Evolutionary conservation across 2,113 vertebrate species (phyloP), one percentile per base, ranked within the genome.

Genomic region (Channa argus): DNA sequence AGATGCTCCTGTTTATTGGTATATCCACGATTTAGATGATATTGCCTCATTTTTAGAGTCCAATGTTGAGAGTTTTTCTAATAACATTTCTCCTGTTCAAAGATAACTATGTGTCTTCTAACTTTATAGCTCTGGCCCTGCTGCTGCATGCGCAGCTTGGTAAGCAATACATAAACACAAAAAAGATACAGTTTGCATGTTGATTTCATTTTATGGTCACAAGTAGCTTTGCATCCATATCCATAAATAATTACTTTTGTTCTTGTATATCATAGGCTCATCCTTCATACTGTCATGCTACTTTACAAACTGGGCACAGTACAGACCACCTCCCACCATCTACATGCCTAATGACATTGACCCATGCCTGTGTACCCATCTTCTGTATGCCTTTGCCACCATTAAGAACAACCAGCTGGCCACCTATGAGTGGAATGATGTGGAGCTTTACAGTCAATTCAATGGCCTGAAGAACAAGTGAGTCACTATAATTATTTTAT

Each of bases 271-370:
- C 41, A 63, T 62, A 94, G 93, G 86, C 41, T 92, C 88, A 66
- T 86, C 86, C 69, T 92, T 79, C 68, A 94, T 91, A 24, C 78
- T 93, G 62, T 85, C 89, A 54, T 93, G 90, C 74, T 93, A 93
- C 80, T 91, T 93, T 71, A 92, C 88, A n/a, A 93, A 89, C 63
- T 94, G 92, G 88, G 84, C 78, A 0, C 86, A 94, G 75, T 90
- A 91, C 74, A 82, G 89, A 69, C 67, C 76, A 44, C 78, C 60
- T 34, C 81, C 84, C 10, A 87, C 86, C 49, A 87, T 79, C 15
- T 92, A 81, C 46, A 86, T 84, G 49, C 87, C 84, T 45, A 77
- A 44, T 36, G 76, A 92, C 46, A 80, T 89, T 8, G 77, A 90
- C 80, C 86, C 89, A 5, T 89, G 82, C 61, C 77, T 91, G 52